Evolutionary conservation across 2,888 invertebrate species (phyloP), one percentile per base, ranked within the genome.

Genomic region (Tanytarsus gracilentus): DNA sequence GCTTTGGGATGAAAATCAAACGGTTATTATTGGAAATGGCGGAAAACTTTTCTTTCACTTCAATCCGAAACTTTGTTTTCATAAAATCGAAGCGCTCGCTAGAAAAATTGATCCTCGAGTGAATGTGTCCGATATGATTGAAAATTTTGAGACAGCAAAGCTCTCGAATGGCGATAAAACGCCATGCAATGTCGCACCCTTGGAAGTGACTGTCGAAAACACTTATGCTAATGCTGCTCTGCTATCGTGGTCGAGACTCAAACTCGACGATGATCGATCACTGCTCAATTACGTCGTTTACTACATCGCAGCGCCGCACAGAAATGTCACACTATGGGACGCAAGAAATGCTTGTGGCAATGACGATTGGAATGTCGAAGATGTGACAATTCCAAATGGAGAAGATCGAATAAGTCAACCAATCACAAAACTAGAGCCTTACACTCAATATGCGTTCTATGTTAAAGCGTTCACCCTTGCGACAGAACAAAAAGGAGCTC

Each of bases 401-500:
- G 21, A 49, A n/a, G n/a, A 16, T n/a, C n/a, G n/a, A 33, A 73
- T 72, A 9, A 70, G 73, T 65, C 76, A 80, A 64, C 71, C 79
- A 1, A 71, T 90, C 49, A 72, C 79, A 1, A 76, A 79, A 61
- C 77, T 97, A 30, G 82, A 84, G 65, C 90, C 95, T 0, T 92
- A 81, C 75, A 95, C 95, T 0, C 85, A 86, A 65, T 99, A 99
- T 75, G 97, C 96, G 0, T 86, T 86, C 65, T 99, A 95, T 72
- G 88, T 98, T 9, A 89, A 91, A 75, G 96, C 98, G 0, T 89
- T 89, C 72, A 94, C 92, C 2, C 86, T 94, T 63, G 82, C 86
- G 16, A 84, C 85, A 50, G 88, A 88, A 70, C 78, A 78, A 65
- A 80, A 78, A 61, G 93, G 93, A 39, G 95, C 88, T 4, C 88